phyloP scores from a whole-genome alignment of 2,797 vertebrate genomes.

The Crocidura indochinensis region DNA sequence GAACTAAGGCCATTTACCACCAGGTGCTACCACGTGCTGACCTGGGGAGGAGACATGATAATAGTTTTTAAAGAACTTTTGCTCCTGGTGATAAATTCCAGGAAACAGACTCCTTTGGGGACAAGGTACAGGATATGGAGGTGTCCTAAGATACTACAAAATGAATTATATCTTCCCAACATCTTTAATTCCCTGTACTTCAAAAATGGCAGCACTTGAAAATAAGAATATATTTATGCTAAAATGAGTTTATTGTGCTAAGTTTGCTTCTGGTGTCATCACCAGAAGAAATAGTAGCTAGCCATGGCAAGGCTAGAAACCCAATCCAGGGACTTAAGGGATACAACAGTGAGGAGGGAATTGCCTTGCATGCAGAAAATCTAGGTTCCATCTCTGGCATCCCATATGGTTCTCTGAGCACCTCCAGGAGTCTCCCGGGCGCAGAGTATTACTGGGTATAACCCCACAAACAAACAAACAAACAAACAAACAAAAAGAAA shows the following conservation, averaged over 20 bases:
- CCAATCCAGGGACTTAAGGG: background rate
- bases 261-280: background rate
- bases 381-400: no score
- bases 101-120: background rate
- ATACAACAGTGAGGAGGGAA: no score
- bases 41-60: background rate
- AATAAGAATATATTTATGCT: background rate
- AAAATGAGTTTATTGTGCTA: background rate
- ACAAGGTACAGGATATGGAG: background rate
- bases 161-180: background rate
- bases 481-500: background rate
- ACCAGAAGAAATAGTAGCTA: background rate
- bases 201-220: background rate
- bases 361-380: no score
- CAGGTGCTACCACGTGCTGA: background rate
- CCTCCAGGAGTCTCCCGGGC: no score
- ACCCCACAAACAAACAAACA: no score
- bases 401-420: no score
- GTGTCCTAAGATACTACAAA: background rate
- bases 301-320: background rate
- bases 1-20: background rate
- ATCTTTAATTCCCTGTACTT: background rate
- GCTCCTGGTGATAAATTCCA: conserved; percentile 2
- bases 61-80: background rate
- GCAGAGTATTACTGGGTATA: no score